Base-by-base conservation (phyloP, 2,888 invertebrate species). In the Drosophila pseudotalamancana region DNA sequence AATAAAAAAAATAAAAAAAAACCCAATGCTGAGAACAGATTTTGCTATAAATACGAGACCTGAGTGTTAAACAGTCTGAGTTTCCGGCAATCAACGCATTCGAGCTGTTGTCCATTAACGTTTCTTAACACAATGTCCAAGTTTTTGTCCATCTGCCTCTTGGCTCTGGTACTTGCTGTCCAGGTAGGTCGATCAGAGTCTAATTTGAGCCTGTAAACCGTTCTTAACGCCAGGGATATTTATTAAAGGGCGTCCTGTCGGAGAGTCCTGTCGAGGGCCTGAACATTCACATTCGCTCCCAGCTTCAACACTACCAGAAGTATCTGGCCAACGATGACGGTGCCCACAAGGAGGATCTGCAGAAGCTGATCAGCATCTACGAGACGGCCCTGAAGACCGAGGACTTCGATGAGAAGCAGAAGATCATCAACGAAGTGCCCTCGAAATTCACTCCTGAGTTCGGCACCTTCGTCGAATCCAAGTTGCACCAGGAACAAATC, bases 381-480 rank as follows among this genome's bases (percentile, higher is more conserved):
- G 88, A 88, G 14, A 35, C 63, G 6, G 88, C 88, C 0, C 50
- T 89, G 14, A 77, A 77, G 59, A 50, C 49, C 6, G 80, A 81
- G 6, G 71, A 67, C 6, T 74, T 50, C 19, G 80, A 85, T 4
- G 72, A 78, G 39, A 89, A 89, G 18, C 74, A 80, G 29, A 34
- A 62, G 9, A 56, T 77, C 9, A 50, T 88, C 9, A 66, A 64
- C n/a, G 62, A 68, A 11, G 56, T 72, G 5, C 66, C 72, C 3
- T 23, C 65, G 12, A 46, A 84, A 2, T 89, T 88, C 54, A 59
- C 83, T 0, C n/a, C 53, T 0, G 87, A 88, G 1, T 89, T 89
- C 40, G 87, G 82, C 4, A 35, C 25, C 2, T 88, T 67, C 53
- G 64, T 89, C 6, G 48, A 66, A 12, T 16, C 40, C n/a, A 79